These are phyloP conservation scores for Molossus alvarezi DNA, from an alignment of 2,797 vertebrate genomes.

Conservation along the genomic window DNA sequence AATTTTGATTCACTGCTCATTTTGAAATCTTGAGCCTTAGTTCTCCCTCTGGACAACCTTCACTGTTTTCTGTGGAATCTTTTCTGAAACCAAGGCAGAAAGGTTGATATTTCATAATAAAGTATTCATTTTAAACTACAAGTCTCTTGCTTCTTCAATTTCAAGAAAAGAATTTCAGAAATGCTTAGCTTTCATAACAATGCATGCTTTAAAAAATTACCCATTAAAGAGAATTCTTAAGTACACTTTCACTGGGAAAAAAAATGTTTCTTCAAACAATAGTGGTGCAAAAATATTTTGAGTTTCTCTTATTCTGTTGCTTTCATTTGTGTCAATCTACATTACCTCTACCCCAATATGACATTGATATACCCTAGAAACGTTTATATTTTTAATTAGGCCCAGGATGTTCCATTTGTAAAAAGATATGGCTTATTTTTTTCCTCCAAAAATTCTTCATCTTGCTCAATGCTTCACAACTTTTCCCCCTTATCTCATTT, in stretches of 20 bases:
- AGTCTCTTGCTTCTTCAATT: slow-evolving; percentile 44
- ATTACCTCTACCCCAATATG: not conserved
- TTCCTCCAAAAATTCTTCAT: not conserved
- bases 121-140: slow-evolving; percentile 27
- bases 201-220: slow-evolving; percentile 26
- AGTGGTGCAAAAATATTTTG: slow-evolving; percentile 44
- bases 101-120: slow-evolving; percentile 48
- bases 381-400: slow-evolving; percentile 3
- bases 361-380: slow-evolving; percentile 4
- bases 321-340: not conserved
- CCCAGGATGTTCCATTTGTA: not conserved
- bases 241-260: not conserved
- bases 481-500: not conserved
- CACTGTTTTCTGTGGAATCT: slow-evolving; percentile 28
- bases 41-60: not conserved
- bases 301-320: slow-evolving; percentile 51
- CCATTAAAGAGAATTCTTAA: slow-evolving; percentile 43
- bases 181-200: slow-evolving; percentile 34
- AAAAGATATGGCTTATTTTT: not conserved
- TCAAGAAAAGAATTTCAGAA: slow-evolving; percentile 67
- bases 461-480: slow-evolving; percentile 1
- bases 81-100: slow-evolving; percentile 29
- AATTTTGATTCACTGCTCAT: slow-evolving; percentile 23
- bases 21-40: not conserved
- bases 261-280: not conserved